Base-by-base conservation (phyloP, 2,888 invertebrate genomes). In the Plebejus melissa region DNA sequence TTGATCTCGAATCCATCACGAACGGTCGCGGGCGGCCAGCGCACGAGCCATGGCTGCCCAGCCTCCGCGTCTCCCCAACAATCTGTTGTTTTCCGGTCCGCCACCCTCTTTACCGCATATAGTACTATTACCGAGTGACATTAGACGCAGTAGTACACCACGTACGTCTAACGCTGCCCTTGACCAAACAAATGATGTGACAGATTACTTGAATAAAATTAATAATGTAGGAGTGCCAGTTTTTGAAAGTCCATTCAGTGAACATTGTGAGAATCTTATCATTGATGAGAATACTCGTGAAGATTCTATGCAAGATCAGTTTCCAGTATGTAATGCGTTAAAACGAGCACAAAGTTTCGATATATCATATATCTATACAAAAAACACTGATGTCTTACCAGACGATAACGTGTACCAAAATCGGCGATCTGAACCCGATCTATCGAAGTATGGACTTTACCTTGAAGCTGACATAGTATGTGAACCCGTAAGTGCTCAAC, bases 151-250 rank as follows among this genome's bases (percentile, higher is more conserved):
- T 74, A 72, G 60, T 71, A 82, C 81, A 79, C 78, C 79, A 77
- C 79, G 82, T 82, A 80, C 82, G 79, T 81, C 83, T 77, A 79
- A 83, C 77, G 83, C 81, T 79, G 80, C 80, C 82, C 82, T 81
- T 83, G 85, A 80, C 81, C 86, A 87, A 86, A 85, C 86, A 86
- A 86, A 86, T 83, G 84, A 87, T 86, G 85, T 84, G 46, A 72
- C 54, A 79, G 82, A 86, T 85, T 85, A 85, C 80, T 86, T 92
- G 83, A 84, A 86, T 79, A 88, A 92, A 85, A 93, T 93, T 89
- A 93, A 93, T 87, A 93, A 91, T 84, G 90, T 92, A 84, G 92
- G 92, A 84, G 88, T 92, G 82, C 93, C 94, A 77, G 87, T 85
- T 76, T 88, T 83, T 81, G 87, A 87, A 83, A 84, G 80, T 81